Evolutionary conservation across 1,140 invertebrate species (phyloP).

Genomic region (Scaptomyza montana): DNA sequence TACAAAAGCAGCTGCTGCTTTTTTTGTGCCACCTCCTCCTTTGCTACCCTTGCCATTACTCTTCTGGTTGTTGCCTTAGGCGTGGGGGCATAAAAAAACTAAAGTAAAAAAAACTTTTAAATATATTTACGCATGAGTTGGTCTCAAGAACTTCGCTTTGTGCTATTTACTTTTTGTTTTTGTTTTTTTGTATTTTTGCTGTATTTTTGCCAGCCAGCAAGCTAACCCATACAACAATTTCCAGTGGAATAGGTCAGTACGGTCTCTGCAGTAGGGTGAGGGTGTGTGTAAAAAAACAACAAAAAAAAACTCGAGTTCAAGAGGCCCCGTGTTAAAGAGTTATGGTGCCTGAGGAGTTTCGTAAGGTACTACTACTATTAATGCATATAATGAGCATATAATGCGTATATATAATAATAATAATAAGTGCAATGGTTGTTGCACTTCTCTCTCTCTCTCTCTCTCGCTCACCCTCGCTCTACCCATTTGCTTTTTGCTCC

Average conservation of each 20-base stretch:
- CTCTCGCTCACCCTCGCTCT: neutral
- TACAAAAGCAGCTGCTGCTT: constrained; percentile 2
- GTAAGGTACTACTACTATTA: constrained; percentile 22
- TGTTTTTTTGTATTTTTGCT: too few relatives aligned
- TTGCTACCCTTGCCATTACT: too few relatives aligned
- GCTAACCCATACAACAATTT: constrained; percentile 60
- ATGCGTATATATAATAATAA: constrained; percentile 42
- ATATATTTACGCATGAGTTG: constrained; percentile 56
- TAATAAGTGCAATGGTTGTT: constrained; percentile 39
- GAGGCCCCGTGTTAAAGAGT: neutral
- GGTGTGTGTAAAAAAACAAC: constrained; percentile 43
- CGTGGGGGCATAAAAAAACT: constrained; percentile 17
- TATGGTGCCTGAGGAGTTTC: constrained; percentile 25
- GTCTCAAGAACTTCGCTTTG: constrained; percentile 52
- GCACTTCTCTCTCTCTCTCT: constrained; percentile 10
- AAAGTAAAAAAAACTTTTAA: constrained; percentile 34
- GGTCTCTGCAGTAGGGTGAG: constrained; percentile 42
- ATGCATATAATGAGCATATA: constrained; percentile 56
- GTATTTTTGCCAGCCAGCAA: constrained; percentile 45
- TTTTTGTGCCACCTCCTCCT: too few relatives aligned
- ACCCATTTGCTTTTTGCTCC: neutral
- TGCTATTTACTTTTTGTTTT: constrained; percentile 35
- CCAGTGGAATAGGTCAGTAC: constrained; percentile 82
- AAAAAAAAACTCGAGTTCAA: constrained; percentile 1
- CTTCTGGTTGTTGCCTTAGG: neutral